Evolutionary conservation across 2,797 vertebrate genomes (phyloP), one percentile per base, ranked within the genome.

Genomic region (Tragelaphus oryx): DNA sequence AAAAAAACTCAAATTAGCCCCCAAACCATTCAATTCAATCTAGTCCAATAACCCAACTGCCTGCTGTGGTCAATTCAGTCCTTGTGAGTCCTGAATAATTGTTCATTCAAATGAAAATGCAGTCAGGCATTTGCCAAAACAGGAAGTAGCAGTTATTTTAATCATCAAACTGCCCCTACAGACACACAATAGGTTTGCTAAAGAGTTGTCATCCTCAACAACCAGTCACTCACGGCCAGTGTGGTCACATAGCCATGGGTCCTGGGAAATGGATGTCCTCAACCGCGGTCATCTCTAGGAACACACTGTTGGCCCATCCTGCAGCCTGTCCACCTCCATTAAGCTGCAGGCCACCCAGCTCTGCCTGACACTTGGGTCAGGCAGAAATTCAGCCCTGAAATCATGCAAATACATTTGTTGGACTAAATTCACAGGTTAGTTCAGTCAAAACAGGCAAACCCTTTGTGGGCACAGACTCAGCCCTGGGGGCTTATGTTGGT

Each of bases 271-370:
- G 22, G 30, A 80, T 12, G 9, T 1, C 18, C 6, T 60, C 30
- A 0, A 1, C 41, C 1, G 1, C 1, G 1, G n/a, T 30, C 44
- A 12, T 37, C 55, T 48, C 52, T 9, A 8, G 76, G 26, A 12
- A 48, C 0, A 4, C 57, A 55, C 44, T 46, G 4, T 30, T 18
- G 9, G 33, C 5, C 75, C n/a, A 1, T 5, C 16, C 74, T 18
- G 1, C 6, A 5, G 33, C 17, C 41, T 17, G 1, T 11, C 9
- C 4, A 6, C 11, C 5, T 1, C 78, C 46, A 4, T 0, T 10
- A 1, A 6, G 55, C 17, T 46, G 1, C 13, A 30, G 76, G 84
- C 3, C 0, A 16, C 52, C 80, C 33, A 2, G 26, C 17, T 59
- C 81, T 68, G 65, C 57, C 50, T 8, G 54, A n/a, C 13, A 76